Percentiles rank a stretch among this genome's conserved stretches.
These are phyloP conservation scores for Pasiphila rectangulata DNA, from an alignment of 2,888 invertebrate species.

Conservation along the genomic window DNA sequence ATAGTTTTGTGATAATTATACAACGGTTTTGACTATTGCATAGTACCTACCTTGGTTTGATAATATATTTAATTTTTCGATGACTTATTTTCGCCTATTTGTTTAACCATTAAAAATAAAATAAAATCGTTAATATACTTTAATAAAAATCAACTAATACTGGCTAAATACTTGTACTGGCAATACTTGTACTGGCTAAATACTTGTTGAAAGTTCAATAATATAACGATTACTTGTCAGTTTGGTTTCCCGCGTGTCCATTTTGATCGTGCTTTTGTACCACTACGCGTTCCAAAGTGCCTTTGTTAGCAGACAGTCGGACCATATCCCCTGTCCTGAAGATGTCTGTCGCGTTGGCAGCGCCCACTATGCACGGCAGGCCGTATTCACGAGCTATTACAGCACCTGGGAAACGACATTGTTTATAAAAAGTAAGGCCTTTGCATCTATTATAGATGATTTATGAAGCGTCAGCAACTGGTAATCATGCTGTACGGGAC, in stretches of 20 bases:
- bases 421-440: no score
- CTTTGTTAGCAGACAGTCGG: constrained; percentile 73
- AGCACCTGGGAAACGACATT: constrained; percentile 85
- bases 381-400: constrained; percentile 92
- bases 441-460: no score
- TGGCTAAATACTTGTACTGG: not conserved
- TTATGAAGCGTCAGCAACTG: no score
- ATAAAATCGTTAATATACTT: no score
- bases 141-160: no score
- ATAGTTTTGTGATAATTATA: not conserved
- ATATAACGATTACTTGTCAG: not conserved
- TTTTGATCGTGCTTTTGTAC: constrained; percentile 30
- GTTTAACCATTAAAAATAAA: no score
- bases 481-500: no score
- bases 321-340: constrained; percentile 85
- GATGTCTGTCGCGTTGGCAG: constrained; percentile 82
- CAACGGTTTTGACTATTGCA: not conserved
- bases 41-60: constrained; percentile 5
- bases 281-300: constrained; percentile 61
- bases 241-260: constrained; percentile 1
- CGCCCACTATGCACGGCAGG: constrained; percentile 90
- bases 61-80: constrained; percentile 11
- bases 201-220: constrained; percentile 4
- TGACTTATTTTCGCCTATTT: constrained; percentile 21
- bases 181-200: no score